Conservation (phyloP, 2,888 invertebrate species). For the Geophilus truncorum region DNA sequence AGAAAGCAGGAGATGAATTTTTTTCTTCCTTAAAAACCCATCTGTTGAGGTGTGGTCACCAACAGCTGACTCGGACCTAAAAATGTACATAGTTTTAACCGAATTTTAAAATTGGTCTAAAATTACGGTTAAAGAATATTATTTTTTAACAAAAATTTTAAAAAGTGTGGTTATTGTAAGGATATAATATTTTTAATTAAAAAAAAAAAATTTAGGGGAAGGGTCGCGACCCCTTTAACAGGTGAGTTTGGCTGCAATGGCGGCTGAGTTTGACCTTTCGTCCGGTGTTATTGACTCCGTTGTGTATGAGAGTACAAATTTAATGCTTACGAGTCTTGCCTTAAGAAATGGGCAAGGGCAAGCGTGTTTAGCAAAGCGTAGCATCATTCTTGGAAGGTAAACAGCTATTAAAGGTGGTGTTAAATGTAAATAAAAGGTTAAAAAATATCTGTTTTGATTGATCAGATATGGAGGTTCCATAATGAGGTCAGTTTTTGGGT, state of each 20-base stretch:
- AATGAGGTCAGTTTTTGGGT: no score
- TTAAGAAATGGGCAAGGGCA: not conserved
- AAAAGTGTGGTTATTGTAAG: not conserved
- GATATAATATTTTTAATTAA: not conserved
- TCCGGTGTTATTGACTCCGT: not conserved
- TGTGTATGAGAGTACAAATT: not conserved
- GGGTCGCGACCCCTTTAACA: not conserved
- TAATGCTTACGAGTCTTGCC: not conserved
- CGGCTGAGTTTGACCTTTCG: not conserved
- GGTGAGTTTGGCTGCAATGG: not conserved
- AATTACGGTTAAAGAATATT: no score
- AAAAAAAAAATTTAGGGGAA: no score
- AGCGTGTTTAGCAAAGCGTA: not conserved
- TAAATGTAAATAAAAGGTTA: no score
- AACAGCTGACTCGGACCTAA: not conserved
- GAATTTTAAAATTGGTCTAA: not conserved
- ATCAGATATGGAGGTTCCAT: not conserved
- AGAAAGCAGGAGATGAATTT: not conserved
- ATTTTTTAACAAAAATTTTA: not conserved
- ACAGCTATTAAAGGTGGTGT: not conserved
- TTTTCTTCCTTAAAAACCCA: not conserved
- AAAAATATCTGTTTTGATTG: no score
- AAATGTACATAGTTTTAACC: not conserved
- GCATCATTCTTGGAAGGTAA: not conserved
- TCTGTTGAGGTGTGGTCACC: conserved; percentile 5